Evolutionary conservation across 2,797 vertebrate genomes (phyloP), one percentile per base, ranked within the genome.

Genomic region (Anguilla marmorata): DNA sequence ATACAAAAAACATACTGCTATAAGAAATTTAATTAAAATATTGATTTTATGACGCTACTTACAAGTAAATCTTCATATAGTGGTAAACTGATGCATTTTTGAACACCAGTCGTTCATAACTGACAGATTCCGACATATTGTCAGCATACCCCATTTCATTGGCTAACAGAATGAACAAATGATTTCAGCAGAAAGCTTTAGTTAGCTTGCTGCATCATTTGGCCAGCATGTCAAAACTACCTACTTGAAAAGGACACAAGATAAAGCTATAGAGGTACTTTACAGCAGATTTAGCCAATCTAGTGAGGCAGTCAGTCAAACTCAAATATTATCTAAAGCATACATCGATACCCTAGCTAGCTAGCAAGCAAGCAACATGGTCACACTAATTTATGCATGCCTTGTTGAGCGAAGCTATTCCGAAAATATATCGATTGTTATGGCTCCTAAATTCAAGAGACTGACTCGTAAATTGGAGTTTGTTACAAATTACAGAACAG

Each of bases 61-160:
- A 98, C 97, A 98, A 92, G 85, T 91, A 90, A 79, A 98, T 93
- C 85, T 97, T 97, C 96, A 98, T 48, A 91, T 98, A 98, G 90
- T 97, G 96, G 89, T 97, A 93, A 14, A 94, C 94, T 0, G 97
- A 96, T 1, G 92, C 91, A 87, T 96, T 96, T 93, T 94, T 97
- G 84, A 95, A 93, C 90, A 97, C 96, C 0, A 95, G 88, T 88
- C 97, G 95, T 89, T 96, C 95, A 89, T 94, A 97, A 19, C 89
- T 84, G 0, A 93, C 45, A 30, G 92, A 66, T 50, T 93, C 48
- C 4, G 93, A 90, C 93, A 94, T 91, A 86, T 89, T 85, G 21
- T 90, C 87, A 1, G 2, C 82, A 1, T 7, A 45, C 63, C 5
- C 91, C 94, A 94, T 94, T 88, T 54, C 2, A 33, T 19, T 9